Conservation (phyloP, 2,113 vertebrate genomes). For the Balaenoptera acutorostrata region DNA sequence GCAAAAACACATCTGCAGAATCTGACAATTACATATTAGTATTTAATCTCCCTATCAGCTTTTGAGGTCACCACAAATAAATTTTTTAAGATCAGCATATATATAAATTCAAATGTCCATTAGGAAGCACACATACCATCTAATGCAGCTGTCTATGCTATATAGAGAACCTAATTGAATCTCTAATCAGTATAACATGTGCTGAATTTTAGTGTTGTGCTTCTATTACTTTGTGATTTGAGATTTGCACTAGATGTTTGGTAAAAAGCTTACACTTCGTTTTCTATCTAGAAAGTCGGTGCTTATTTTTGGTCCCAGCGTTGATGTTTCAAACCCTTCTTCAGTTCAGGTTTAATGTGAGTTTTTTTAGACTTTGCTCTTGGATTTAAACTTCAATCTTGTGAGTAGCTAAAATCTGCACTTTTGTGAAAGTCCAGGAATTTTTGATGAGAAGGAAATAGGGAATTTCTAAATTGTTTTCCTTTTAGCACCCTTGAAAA, state of each 20-base stretch:
- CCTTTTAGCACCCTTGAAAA: not conserved
- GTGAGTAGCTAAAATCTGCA: not conserved
- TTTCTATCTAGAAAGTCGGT: conserved; percentile 49
- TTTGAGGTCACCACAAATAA: conserved; percentile 58
- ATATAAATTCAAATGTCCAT: conserved; percentile 69
- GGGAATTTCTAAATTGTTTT: conserved; percentile 22
- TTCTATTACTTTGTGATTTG: conserved; percentile 57
- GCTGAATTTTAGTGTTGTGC: conserved; percentile 52
- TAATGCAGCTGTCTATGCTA: conserved; percentile 76
- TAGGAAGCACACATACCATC: not conserved
- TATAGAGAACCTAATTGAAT: conserved; percentile 63
- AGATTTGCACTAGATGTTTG: conserved; percentile 46
- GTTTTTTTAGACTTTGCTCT: not conserved
- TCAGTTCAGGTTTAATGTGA: not conserved
- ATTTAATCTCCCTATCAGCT: conserved; percentile 50
- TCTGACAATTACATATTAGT: not conserved
- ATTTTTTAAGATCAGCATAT: conserved; percentile 63
- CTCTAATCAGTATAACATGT: not conserved
- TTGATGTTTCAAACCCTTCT: not conserved
- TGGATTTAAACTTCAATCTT: conserved; percentile 12
- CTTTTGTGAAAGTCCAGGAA: not conserved
- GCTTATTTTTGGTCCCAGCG: not conserved
- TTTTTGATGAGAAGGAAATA: not conserved
- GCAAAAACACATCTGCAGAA: not conserved
- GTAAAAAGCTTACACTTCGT: conserved; percentile 43